These are phyloP conservation scores for Centruroides sculpturatus DNA, from an alignment of 1,140 invertebrate species.

Conservation along the genomic window DNA sequence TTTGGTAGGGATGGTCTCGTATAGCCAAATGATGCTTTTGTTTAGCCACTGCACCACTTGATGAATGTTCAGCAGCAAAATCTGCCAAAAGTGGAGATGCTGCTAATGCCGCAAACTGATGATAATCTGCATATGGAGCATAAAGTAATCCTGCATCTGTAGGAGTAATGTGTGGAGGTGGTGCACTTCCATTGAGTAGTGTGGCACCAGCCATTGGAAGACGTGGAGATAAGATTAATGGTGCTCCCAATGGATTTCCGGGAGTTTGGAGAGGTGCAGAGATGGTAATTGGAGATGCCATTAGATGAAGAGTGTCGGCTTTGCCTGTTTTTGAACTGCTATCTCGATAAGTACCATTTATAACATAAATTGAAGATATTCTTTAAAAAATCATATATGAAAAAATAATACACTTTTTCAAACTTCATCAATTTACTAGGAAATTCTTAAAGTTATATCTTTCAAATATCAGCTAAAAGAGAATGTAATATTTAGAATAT, in stretches of 20 bases:
- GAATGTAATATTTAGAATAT: no score
- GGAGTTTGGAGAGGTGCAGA: slow-evolving; percentile 48
- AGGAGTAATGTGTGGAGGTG: slow-evolving; percentile 28
- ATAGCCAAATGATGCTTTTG: slow-evolving; percentile 13
- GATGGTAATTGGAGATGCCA: slow-evolving; percentile 43
- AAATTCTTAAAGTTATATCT: no score
- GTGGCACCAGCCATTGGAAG: slow-evolving; percentile 52
- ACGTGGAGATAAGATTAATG: slow-evolving; percentile 70
- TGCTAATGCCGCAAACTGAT: slow-evolving; percentile 67
- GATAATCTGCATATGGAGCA: slow-evolving; percentile 69
- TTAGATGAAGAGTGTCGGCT: slow-evolving; percentile 27
- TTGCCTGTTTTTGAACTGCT: slow-evolving; percentile 23
- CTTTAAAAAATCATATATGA: no score
- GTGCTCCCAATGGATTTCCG: slow-evolving; percentile 47
- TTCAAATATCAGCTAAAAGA: no score
- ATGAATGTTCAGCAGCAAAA: slow-evolving; percentile 61
- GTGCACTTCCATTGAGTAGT: slow-evolving; percentile 49
- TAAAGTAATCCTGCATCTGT: slow-evolving; percentile 44
- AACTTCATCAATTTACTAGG: no score
- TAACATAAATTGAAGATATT: no score
- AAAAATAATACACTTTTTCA: no score
- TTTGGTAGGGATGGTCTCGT: slow-evolving; percentile 16
- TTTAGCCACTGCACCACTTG: slow-evolving; percentile 30
- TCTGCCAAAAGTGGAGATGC: slow-evolving; percentile 65
- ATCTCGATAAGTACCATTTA: slow-evolving; percentile 98